Conservation (phyloP, 1,140 invertebrate species). For the Triops cancriformis region DNA sequence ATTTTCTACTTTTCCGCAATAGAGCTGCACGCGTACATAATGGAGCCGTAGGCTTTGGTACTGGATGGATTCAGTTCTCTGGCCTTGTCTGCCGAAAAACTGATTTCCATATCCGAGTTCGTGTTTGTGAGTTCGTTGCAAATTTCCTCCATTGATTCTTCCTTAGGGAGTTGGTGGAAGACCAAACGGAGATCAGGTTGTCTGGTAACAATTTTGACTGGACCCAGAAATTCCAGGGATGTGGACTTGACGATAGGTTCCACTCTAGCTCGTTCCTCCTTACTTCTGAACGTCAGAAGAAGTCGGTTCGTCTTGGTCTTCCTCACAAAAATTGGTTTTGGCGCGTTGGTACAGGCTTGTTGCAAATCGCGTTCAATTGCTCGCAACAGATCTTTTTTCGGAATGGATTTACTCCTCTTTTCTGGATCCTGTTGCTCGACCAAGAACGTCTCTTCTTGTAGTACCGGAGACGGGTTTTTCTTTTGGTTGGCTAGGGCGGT, state of each 20-base stretch:
- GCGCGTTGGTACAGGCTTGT: background rate
- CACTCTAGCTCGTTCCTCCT: background rate
- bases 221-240: background rate
- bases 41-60: background rate
- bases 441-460: background rate
- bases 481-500: no score
- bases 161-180: conserved; percentile 19
- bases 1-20: background rate
- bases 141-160: conserved; percentile 11
- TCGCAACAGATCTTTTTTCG: background rate
- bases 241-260: background rate
- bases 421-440: background rate
- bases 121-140: background rate
- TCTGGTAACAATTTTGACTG: conserved; percentile 12
- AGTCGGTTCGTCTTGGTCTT: background rate
- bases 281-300: background rate
- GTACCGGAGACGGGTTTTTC: background rate
- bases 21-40: background rate
- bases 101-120: background rate
- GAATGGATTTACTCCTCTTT: background rate
- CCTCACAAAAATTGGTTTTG: background rate
- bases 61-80: background rate
- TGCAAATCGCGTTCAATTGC: background rate
- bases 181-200: conserved; percentile 2
- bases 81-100: background rate